Evolutionary conservation across 2,797 vertebrate species (phyloP).

Genomic region (Pseudochaenichthys georgianus): DNA sequence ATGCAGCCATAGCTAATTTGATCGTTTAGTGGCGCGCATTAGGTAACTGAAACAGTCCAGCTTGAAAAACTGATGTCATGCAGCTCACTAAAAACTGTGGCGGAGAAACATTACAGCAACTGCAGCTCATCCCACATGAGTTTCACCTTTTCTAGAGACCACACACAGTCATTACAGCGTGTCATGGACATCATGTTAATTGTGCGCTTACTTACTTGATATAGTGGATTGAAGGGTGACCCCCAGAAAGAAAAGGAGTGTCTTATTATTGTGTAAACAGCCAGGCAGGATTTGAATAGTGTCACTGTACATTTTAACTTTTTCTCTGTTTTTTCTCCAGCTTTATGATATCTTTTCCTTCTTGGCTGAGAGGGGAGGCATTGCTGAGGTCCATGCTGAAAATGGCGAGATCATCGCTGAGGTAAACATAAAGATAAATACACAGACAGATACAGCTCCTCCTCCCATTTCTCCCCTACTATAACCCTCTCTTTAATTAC

Average conservation of each 20-base stretch:
- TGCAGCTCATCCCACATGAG: constrained; percentile 48
- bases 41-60: constrained; percentile 56
- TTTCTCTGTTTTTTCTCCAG: constrained; percentile 74
- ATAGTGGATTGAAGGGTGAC: constrained; percentile 39
- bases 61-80: constrained; percentile 72
- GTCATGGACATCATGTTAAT: constrained; percentile 59
- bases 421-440: constrained; percentile 80
- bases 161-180: constrained; percentile 74
- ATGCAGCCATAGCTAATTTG: constrained; percentile 56
- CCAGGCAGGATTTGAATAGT: constrained; percentile 27
- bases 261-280: constrained; percentile 54
- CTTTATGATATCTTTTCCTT: constrained; percentile 97
- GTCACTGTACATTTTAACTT: constrained; percentile 39
- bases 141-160: constrained; percentile 63
- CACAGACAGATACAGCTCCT: constrained; percentile 3
- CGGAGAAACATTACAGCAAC: constrained; percentile 50
- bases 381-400: constrained; percentile 98
- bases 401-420: constrained; percentile 98
- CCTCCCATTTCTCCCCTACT: not conserved
- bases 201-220: constrained; percentile 60
- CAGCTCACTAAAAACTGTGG: constrained; percentile 42
- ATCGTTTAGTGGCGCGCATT: constrained; percentile 48
- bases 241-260: constrained; percentile 40
- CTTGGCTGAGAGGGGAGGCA: constrained; percentile 92
- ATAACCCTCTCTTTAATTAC: not conserved